These are phyloP conservation scores for Deroptyus accipitrinus DNA, from an alignment of 2,113 vertebrate genomes.

Conservation along the genomic window DNA sequence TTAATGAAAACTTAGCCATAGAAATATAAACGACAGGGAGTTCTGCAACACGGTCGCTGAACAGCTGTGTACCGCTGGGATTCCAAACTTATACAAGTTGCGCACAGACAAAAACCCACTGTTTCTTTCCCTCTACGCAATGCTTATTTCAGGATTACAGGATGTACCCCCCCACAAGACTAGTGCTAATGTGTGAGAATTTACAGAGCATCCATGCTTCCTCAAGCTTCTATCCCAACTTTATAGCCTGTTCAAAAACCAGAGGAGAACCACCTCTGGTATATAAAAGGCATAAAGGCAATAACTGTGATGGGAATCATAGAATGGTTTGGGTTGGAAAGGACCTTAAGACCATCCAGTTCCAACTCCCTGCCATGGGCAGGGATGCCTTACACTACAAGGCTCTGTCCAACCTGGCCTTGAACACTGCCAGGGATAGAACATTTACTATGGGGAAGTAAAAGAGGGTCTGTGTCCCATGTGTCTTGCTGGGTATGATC, in stretches of 20 bases:
- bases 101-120: neutral
- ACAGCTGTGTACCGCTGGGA: constrained; percentile 3
- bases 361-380: neutral
- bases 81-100: constrained; percentile 12
- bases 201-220: neutral
- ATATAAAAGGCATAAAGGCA: neutral
- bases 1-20: constrained; percentile 63
- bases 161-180: neutral
- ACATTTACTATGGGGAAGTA: neutral
- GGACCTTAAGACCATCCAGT: neutral
- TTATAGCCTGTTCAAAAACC: neutral
- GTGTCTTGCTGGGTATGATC: neutral
- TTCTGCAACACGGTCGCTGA: constrained; percentile 8
- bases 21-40: constrained; percentile 61
- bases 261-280: neutral
- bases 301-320: neutral
- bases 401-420: neutral
- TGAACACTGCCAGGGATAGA: neutral
- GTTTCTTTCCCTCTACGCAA: neutral
- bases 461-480: neutral
- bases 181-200: neutral
- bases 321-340: neutral
- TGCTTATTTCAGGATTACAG: neutral
- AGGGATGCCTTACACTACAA: neutral
- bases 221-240: neutral